These are phyloP conservation scores for Psix sp. DNA, from an alignment of 1,140 invertebrate species.

Conservation along the genomic window DNA sequence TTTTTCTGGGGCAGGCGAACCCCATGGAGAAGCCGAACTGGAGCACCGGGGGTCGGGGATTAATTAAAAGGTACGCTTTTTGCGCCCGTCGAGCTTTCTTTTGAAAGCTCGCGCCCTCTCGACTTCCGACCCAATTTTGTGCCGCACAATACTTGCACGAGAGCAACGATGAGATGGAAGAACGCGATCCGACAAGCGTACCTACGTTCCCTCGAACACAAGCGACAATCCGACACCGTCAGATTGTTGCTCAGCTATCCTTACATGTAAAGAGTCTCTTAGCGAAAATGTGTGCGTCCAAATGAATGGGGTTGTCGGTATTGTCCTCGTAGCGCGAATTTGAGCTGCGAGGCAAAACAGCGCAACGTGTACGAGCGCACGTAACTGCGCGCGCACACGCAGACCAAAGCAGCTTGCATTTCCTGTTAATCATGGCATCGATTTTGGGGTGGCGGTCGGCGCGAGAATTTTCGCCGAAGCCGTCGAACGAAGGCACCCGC, in stretches of 20 bases:
- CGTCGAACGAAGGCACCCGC: conserved; percentile 16
- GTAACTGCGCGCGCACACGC: conserved; percentile 9
- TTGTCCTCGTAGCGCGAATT: too few species aligned
- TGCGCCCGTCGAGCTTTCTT: conserved; percentile 57
- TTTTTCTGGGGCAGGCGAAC: background rate
- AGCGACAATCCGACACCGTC: background rate
- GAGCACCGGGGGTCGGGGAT: conserved; percentile 37
- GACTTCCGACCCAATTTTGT: conserved; percentile 58
- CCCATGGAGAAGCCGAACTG: conserved; percentile 21
- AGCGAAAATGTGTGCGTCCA: too few species aligned
- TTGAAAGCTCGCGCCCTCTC: conserved; percentile 52
- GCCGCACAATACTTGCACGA: conserved; percentile 45
- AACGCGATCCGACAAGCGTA: conserved; percentile 12
- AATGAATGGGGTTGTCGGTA: too few species aligned
- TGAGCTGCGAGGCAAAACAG: too few species aligned
- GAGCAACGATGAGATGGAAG: conserved; percentile 29
- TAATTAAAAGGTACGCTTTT: conserved; percentile 55
- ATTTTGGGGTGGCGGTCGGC: conserved; percentile 36
- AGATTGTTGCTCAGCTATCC: too few species aligned
- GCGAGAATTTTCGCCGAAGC: conserved; percentile 29
- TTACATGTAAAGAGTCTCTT: too few species aligned
- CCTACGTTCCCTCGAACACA: background rate
- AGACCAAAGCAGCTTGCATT: conserved; percentile 17
- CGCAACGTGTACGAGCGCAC: too few species aligned
- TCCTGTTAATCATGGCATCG: conserved; percentile 39